Percentiles rank a stretch among this genome's conserved stretches.
phyloP scores from a whole-genome alignment of 2,888 invertebrate genomes.

The Stomorhina lunata region DNA sequence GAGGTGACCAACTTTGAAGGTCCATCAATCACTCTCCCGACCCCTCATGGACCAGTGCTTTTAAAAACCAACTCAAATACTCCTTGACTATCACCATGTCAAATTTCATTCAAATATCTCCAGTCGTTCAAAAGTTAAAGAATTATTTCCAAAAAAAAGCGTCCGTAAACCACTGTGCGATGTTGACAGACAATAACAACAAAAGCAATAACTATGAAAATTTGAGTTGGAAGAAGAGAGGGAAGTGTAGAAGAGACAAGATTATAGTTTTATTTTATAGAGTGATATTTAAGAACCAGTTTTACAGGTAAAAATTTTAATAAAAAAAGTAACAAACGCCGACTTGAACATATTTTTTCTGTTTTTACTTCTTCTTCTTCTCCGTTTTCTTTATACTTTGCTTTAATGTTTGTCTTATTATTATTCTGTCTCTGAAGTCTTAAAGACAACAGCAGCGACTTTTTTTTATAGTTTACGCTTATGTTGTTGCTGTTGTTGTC shows the following conservation, averaged over 20 bases:
- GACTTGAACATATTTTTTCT: slow-evolving; percentile 38
- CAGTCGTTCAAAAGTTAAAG: too few species aligned
- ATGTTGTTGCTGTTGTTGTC: slow-evolving; percentile 14
- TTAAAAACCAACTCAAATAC: too few species aligned
- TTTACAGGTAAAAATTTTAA: slow-evolving; percentile 73
- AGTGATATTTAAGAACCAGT: slow-evolving; percentile 72
- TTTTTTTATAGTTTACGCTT: slow-evolving; percentile 25
- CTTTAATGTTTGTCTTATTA: slow-evolving; percentile 24
- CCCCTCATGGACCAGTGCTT: too few species aligned
- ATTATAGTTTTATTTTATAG: slow-evolving; percentile 22
- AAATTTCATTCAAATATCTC: too few species aligned
- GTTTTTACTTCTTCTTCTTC: slow-evolving; percentile 19
- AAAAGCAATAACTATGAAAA: slow-evolving; percentile 35
- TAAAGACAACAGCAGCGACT: too few species aligned
- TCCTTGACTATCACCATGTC: too few species aligned
- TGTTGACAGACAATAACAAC: slow-evolving; percentile 64
- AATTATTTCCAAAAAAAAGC: too few species aligned
- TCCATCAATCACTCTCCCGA: too few species aligned
- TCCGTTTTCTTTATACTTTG: slow-evolving; percentile 34
- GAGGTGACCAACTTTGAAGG: too few species aligned
- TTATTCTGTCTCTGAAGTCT: slow-evolving; percentile 5
- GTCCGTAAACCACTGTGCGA: too few species aligned
- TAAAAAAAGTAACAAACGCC: slow-evolving; percentile 15
- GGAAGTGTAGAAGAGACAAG: slow-evolving; percentile 26
- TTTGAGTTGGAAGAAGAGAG: slow-evolving; percentile 4